Conservation (phyloP, 2,797 vertebrate genomes). For the Melanogrammus aeglefinus region DNA sequence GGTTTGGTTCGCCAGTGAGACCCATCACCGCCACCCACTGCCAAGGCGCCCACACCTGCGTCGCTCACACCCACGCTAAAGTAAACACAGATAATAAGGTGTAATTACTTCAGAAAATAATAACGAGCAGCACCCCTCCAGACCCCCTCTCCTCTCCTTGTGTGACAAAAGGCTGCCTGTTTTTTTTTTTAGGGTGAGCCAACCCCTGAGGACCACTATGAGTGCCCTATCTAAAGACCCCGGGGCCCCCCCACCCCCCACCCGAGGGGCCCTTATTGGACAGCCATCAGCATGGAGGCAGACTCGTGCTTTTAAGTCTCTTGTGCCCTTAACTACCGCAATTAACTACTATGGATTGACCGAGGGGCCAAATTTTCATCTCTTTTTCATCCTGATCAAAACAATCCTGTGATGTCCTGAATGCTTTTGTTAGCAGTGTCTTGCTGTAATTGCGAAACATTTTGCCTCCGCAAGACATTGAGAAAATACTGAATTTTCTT, state of each 20-base stretch:
- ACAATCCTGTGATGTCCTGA: constrained; percentile 45
- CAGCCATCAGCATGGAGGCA: constrained; percentile 62
- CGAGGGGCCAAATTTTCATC: constrained; percentile 47
- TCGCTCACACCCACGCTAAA: constrained; percentile 82
- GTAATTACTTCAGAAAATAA: constrained; percentile 98
- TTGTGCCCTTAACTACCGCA: constrained; percentile 59
- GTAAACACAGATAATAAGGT: constrained; percentile 98
- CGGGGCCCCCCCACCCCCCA: constrained; percentile 55
- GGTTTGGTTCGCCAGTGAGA: constrained; percentile 76
- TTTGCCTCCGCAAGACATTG: not conserved
- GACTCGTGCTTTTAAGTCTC: constrained; percentile 60
- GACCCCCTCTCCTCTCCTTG: constrained; percentile 73
- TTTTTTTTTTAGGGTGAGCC: constrained; percentile 80
- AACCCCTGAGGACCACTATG: constrained; percentile 71
- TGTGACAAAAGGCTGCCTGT: constrained; percentile 88
- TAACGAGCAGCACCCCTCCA: constrained; percentile 74
- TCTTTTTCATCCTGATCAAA: constrained; percentile 55
- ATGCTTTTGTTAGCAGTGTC: constrained; percentile 6
- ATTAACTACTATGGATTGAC: constrained; percentile 62
- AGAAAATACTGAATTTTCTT: not conserved
- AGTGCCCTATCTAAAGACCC: constrained; percentile 73
- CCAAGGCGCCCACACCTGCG: constrained; percentile 89
- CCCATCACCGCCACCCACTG: constrained; percentile 79
- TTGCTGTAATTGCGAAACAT: constrained; percentile 1
- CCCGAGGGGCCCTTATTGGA: constrained; percentile 61